These are phyloP conservation scores for Yponomeuta malinellus DNA, from an alignment of 2,888 invertebrate species.

Conservation along the genomic window DNA sequence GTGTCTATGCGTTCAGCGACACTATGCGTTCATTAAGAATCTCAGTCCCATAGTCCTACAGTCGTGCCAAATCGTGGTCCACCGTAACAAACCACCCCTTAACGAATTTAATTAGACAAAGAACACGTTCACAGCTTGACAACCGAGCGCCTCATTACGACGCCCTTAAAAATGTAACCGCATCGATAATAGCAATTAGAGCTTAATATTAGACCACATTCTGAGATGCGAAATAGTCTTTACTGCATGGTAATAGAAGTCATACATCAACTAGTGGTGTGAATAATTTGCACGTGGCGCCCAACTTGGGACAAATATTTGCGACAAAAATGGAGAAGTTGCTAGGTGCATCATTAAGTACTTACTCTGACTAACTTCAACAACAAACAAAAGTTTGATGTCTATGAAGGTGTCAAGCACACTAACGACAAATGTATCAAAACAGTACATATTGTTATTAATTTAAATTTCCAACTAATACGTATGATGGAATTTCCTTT, in stretches of 20 bases:
- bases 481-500: too few species aligned
- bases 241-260: neutral
- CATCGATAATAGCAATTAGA: neutral
- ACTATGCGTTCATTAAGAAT: neutral
- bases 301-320: slow-evolving; percentile 13
- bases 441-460: too few species aligned
- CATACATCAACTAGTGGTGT: neutral
- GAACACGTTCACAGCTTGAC: neutral
- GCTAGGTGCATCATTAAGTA: too few species aligned
- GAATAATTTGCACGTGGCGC: slow-evolving; percentile 5
- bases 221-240: neutral
- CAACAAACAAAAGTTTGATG: too few species aligned
- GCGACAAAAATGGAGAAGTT: neutral
- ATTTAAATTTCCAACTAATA: too few species aligned
- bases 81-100: neutral
- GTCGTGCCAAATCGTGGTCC: neutral
- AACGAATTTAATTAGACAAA: slow-evolving; percentile 4
- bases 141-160: slow-evolving; percentile 11
- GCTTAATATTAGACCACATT: neutral
- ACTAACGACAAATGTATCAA: too few species aligned
- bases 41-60: neutral
- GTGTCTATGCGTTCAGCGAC: too few species aligned
- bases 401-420: too few species aligned
- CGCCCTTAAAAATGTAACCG: slow-evolving; percentile 11
- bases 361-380: too few species aligned